A percentile compares a stretch with the other conserved stretches of the same genome.
Evolutionary conservation across 2,888 invertebrate genomes (phyloP).

Genomic region (Villa cingulata): DNA sequence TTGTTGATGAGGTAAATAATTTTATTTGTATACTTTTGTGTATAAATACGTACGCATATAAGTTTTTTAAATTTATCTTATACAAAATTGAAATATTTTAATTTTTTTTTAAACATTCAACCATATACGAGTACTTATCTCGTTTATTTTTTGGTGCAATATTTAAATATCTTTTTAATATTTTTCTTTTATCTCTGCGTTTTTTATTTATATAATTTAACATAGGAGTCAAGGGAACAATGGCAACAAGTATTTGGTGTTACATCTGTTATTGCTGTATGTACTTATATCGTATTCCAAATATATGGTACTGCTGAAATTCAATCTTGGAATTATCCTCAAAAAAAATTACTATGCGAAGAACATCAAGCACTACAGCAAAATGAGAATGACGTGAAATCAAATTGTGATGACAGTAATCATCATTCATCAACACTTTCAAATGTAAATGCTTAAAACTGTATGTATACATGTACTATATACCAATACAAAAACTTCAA

Average conservation of each 20-base stretch:
- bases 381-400: neutral
- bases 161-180: neutral
- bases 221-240: slow-evolving; percentile 36
- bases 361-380: neutral
- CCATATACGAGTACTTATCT: no score
- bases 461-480: no score
- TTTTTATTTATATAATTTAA: neutral
- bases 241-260: slow-evolving; percentile 53
- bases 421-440: neutral
- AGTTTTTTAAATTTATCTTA: no score
- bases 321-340: slow-evolving; percentile 28
- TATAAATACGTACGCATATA: no score
- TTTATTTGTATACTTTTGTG: neutral
- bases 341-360: slow-evolving; percentile 4
- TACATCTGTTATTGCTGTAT: slow-evolving; percentile 44
- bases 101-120: no score
- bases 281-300: slow-evolving; percentile 50
- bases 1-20: slow-evolving; percentile 42
- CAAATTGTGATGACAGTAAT: neutral
- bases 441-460: no score
- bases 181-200: neutral
- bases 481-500: no score
- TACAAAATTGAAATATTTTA: no score
- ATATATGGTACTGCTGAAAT: slow-evolving; percentile 52
- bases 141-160: no score